Evolutionary conservation across 1,140 invertebrate genomes (phyloP), one percentile per base, ranked within the genome.

Genomic region (Ostrea edulis): DNA sequence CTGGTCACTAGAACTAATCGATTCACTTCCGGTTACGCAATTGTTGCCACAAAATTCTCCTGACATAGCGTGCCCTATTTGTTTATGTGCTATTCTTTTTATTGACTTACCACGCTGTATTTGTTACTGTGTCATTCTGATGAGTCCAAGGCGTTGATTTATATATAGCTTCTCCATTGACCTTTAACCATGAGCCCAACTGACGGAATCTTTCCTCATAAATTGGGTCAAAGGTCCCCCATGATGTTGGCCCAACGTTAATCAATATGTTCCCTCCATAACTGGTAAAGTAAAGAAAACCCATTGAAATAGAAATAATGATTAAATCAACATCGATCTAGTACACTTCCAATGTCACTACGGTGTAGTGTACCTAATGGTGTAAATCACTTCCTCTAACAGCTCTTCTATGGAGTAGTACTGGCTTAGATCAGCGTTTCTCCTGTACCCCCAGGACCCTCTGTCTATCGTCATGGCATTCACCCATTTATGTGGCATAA

Each of bases 161-260:
- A 92, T 98, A 99, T 92, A 99, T 98, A 0, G 97, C 97, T 94
- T 98, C 97, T 2, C 98, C 98, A 93, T 98, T 99, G 0, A 97
- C 94, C 14, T 95, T 91, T 9, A 99, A 94, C 98, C 98, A 98
- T 20, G 93, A 88, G 65, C 97, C 97, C 25, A 96, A 65, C 90
- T 96, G 94, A 9, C 96, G 93, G 0, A 99, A 95, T 87, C 98
- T 96, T 93, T 99, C 98, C 95, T 99, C 96, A 94, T 97, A 98
- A 92, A 99, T 97, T 20, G 98, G 97, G 9, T 96, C 93, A 84
- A 99, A 98, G 8, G 96, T 97, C 2, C 98, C 98, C 91, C 98
- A 97, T 93, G 97, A 97, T 0, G 98, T 98, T 14, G 98, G 98
- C 0, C 98, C 98, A 86, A 99, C 96, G 93, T 99, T 99, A 91